Conservation (phyloP, 2,113 vertebrate genomes). For the Corydoras sp. region DNA sequence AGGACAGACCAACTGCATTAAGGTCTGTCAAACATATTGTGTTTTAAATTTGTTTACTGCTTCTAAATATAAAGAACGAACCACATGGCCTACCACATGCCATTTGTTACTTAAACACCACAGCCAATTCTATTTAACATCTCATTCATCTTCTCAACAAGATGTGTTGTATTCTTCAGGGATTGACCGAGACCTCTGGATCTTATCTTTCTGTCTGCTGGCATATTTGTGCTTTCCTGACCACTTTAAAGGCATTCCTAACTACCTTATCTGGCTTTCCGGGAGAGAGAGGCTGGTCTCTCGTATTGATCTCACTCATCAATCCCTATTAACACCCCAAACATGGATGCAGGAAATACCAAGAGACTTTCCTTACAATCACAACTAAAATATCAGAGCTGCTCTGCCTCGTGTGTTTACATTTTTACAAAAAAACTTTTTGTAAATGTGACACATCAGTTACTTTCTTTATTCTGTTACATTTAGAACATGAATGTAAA, state of each 20-base stretch:
- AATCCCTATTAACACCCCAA: conserved; percentile 45
- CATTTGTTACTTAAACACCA: conserved; percentile 12
- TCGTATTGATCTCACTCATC: conserved; percentile 43
- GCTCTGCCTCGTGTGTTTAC: no score
- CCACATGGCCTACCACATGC: background rate
- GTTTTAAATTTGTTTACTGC: no score
- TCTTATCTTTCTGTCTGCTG: conserved; percentile 37
- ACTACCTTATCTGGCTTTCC: conserved; percentile 49
- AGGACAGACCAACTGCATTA: no score
- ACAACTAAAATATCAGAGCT: no score
- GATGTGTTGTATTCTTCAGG: conserved; percentile 10
- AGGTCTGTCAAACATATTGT: no score
- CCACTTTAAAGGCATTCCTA: conserved; percentile 41
- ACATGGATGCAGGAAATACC: conserved; percentile 42
- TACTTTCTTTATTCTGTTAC: no score
- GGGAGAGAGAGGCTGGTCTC: conserved; percentile 39
- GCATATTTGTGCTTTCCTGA: conserved; percentile 31
- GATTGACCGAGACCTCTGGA: conserved; percentile 1
- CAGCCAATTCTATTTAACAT: conserved; percentile 1
- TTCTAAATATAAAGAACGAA: no score
- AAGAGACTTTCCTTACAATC: no score
- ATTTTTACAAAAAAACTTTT: no score
- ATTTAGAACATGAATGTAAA: no score
- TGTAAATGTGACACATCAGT: no score
- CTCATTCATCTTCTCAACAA: conserved; percentile 5